These are phyloP conservation scores for Cossypha caffra DNA, from an alignment of 2,797 vertebrate species.

Conservation along the genomic window DNA sequence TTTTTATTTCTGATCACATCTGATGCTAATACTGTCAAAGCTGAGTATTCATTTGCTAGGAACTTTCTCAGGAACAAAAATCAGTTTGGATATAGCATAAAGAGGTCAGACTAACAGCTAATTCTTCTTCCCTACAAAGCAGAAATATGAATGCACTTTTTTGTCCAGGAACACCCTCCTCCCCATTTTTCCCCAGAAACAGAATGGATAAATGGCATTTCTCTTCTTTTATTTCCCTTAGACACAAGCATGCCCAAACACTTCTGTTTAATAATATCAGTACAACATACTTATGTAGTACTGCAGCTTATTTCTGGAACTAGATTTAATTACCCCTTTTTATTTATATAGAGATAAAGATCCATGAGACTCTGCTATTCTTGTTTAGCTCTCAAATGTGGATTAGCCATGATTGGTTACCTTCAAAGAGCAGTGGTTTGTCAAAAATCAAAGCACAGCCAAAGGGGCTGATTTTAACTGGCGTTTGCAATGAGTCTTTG, in stretches of 20 bases:
- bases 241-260: not conserved
- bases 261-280: not conserved
- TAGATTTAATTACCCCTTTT: not conserved
- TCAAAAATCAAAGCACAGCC: not conserved
- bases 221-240: not conserved
- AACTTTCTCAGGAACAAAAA: not conserved
- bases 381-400: not conserved
- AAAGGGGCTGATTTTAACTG: not conserved
- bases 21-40: not conserved
- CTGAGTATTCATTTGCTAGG: not conserved
- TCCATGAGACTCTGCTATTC: not conserved
- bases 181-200: fast-evolving
- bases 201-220: not conserved
- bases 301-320: not conserved
- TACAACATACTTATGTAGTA: not conserved
- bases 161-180: not conserved
- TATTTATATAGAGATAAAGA: not conserved
- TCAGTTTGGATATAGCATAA: not conserved
- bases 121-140: not conserved
- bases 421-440: not conserved
- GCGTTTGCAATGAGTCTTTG: not conserved
- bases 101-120: not conserved
- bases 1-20: not conserved
- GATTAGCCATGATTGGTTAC: not conserved
- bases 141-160: not conserved